Conservation (phyloP, 30 jellyfish, hydroid and myxozoan species). For the Mastigias papua region DNA sequence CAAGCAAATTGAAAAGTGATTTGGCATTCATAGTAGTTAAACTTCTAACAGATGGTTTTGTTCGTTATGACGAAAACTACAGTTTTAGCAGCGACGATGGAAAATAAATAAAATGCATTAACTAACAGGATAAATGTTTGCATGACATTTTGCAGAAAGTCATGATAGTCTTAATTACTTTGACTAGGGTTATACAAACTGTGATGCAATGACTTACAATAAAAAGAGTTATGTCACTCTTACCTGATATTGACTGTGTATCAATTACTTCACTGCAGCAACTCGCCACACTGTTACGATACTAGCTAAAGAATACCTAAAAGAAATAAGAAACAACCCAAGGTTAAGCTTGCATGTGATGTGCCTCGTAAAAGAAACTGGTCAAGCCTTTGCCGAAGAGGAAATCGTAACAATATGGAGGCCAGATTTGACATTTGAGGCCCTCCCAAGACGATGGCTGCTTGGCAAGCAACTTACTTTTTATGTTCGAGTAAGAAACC, state of each 20-base stretch:
- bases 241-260: background rate
- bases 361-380: constrained; percentile 83
- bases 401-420: constrained; percentile 77
- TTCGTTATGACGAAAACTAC: no score
- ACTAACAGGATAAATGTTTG: no score
- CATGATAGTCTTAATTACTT: no score
- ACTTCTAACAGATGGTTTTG: no score
- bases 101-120: no score
- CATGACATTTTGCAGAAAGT: no score
- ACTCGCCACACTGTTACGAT: constrained; percentile 71
- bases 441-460: constrained; percentile 70
- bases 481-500: constrained; percentile 81
- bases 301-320: constrained; percentile 66
- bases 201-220: no score
- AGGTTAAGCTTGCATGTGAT: constrained; percentile 77
- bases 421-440: constrained; percentile 83
- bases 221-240: no score
- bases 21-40: no score
- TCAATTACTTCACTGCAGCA: constrained; percentile 28
- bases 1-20: no score
- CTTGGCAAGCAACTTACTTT: constrained; percentile 79
- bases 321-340: constrained; percentile 74
- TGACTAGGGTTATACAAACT: no score
- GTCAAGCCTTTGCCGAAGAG: constrained; percentile 87
- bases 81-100: no score